Conservation (phyloP, 2,797 vertebrate species). For the Danionella dracula region DNA sequence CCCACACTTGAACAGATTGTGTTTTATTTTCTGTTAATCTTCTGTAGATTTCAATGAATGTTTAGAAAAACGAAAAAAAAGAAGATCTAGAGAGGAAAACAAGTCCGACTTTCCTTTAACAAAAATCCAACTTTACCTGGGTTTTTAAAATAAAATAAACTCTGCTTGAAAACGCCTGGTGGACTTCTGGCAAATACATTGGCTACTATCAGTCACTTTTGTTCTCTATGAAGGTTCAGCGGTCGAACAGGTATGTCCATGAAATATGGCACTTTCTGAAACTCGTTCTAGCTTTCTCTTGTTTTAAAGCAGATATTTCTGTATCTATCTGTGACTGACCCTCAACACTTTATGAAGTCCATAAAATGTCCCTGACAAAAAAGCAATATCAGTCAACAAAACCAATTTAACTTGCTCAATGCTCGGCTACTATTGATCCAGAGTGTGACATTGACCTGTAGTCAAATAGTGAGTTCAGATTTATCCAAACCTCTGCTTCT, state of each 20-base stretch:
- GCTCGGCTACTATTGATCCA: not conserved
- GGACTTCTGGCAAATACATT: not conserved
- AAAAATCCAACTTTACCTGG: not conserved
- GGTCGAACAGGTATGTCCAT: not conserved
- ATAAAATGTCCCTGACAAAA: slow-evolving; percentile 13
- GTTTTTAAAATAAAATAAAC: not conserved
- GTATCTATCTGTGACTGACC: not conserved
- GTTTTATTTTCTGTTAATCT: too few species aligned
- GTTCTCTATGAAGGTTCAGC: not conserved
- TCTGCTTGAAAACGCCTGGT: not conserved
- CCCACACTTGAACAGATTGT: too few species aligned
- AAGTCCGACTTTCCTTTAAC: too few species aligned
- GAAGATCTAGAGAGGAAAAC: too few species aligned
- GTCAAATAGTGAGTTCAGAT: not conserved
- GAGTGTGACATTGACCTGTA: not conserved
- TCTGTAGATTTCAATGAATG: too few species aligned
- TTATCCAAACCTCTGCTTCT: not conserved
- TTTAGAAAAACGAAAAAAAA: too few species aligned
- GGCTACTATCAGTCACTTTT: not conserved
- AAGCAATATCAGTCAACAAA: not conserved
- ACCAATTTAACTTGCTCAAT: not conserved
- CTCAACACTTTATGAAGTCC: slow-evolving; percentile 2
- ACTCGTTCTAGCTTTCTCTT: not conserved
- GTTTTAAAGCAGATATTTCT: not conserved
- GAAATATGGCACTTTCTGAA: not conserved